These are phyloP conservation scores for Heliconius cydno DNA, from an alignment of 2,888 invertebrate species.

Conservation along the genomic window DNA sequence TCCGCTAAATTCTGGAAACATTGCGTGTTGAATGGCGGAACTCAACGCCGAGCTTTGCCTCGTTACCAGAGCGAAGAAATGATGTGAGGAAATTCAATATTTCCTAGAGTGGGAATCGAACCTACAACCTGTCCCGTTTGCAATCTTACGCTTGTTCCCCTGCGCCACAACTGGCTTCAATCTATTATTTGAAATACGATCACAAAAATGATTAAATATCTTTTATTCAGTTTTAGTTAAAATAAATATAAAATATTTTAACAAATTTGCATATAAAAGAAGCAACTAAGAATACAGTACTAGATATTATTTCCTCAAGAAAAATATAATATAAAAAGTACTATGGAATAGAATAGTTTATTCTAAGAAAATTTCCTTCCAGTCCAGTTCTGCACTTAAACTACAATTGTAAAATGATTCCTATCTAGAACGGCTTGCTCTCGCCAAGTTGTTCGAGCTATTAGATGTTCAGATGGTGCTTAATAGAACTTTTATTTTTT, in stretches of 20 bases:
- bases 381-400: conserved; percentile 14
- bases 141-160: too few species aligned
- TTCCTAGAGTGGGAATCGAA: too few species aligned
- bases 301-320: neutral
- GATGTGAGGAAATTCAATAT: too few species aligned
- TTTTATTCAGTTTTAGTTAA: too few species aligned
- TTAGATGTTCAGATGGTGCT: neutral
- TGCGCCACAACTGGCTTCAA: too few species aligned
- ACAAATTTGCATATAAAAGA: neutral
- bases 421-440: neutral
- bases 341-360: conserved; percentile 3
- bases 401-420: conserved; percentile 26
- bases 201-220: too few species aligned
- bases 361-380: conserved; percentile 4
- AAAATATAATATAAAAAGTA: conserved; percentile 1
- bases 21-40: too few species aligned
- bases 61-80: too few species aligned
- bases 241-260: neutral
- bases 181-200: too few species aligned
- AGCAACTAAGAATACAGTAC: neutral
- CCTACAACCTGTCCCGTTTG: too few species aligned
- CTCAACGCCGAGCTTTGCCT: too few species aligned
- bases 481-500: neutral
- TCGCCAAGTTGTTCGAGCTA: conserved; percentile 7
- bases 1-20: too few species aligned